Conservation (phyloP, 2,113 vertebrate species). For the Empidonax traillii region DNA sequence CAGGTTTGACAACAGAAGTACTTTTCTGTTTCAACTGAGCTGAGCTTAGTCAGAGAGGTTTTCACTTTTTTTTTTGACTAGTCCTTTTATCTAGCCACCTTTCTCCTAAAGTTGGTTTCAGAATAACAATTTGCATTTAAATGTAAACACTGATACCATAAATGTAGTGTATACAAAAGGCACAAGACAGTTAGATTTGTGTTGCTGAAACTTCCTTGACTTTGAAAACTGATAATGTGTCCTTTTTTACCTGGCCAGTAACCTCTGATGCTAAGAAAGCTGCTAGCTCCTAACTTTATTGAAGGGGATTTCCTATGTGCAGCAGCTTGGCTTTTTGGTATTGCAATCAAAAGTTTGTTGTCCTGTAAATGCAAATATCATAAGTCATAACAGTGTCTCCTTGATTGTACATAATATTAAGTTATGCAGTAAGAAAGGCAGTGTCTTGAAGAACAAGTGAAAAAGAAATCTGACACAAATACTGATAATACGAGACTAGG, state of each 20-base stretch:
- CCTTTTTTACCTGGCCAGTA: not conserved
- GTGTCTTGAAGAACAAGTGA: not conserved
- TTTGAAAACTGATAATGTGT: not conserved
- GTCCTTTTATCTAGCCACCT: not conserved
- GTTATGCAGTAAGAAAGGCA: conserved; percentile 18
- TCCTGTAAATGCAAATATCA: not conserved
- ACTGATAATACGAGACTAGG: not conserved
- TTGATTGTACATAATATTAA: not conserved
- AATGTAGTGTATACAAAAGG: conserved; percentile 60
- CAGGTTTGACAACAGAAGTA: not conserved
- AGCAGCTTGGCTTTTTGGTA: conserved; percentile 31
- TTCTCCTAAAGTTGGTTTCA: not conserved
- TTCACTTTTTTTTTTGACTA: not conserved
- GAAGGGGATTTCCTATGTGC: not conserved
- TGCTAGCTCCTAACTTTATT: not conserved
- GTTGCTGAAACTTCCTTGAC: conserved; percentile 42
- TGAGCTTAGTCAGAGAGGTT: not conserved
- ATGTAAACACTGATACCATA: conserved; percentile 58
- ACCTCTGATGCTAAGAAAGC: not conserved
- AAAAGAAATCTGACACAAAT: not conserved
- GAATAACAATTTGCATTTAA: conserved; percentile 21
- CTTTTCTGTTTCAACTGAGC: not conserved
- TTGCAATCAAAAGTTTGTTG: not conserved
- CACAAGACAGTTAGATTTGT: conserved; percentile 49
- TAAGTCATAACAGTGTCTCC: not conserved